These are phyloP conservation scores for Cliona cf. orientalis DNA, from an alignment of 37 sponge, comb jelly and placozoan genomes.

Conservation along the genomic window DNA sequence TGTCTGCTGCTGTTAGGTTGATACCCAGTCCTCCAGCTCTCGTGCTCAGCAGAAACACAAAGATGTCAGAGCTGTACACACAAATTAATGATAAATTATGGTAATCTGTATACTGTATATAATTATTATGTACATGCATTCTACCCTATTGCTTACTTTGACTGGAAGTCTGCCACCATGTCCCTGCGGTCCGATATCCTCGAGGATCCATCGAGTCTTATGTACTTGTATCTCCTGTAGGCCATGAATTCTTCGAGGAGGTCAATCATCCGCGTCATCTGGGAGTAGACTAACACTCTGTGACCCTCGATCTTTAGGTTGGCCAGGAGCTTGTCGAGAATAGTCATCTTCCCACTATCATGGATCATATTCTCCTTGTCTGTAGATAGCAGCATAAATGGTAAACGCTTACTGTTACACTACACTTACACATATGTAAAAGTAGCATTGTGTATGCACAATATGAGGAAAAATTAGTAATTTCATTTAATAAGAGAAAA, in stretches of 20 bases:
- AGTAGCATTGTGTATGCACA: not conserved
- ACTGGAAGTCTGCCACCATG: slow-evolving; percentile 98
- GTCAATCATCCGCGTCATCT: slow-evolving; percentile 97
- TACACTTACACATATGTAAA: not conserved
- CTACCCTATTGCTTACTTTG: slow-evolving; percentile 57
- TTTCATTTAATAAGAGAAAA: not conserved
- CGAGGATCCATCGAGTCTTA: slow-evolving; percentile 93
- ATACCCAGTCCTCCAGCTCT: slow-evolving; percentile 97
- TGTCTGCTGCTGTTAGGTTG: slow-evolving; percentile 98
- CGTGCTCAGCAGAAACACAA: slow-evolving; percentile 95
- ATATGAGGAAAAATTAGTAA: not conserved
- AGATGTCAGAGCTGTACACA: slow-evolving; percentile 81
- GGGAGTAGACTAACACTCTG: slow-evolving; percentile 93
- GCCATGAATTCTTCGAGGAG: slow-evolving; percentile 94
- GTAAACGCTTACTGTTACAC: not conserved
- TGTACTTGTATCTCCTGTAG: slow-evolving; percentile 83
- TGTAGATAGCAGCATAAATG: slow-evolving; percentile 12
- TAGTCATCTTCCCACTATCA: slow-evolving; percentile 92
- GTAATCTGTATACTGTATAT: not conserved
- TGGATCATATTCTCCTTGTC: slow-evolving; percentile 86
- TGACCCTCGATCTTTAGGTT: slow-evolving; percentile 86
- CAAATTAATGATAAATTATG: not conserved
- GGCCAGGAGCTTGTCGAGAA: slow-evolving; percentile 85
- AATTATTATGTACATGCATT: too few relatives aligned
- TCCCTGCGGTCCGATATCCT: slow-evolving; percentile 93